These are phyloP conservation scores for Drepana arcuata DNA, from an alignment of 1,140 invertebrate genomes.

Conservation along the genomic window DNA sequence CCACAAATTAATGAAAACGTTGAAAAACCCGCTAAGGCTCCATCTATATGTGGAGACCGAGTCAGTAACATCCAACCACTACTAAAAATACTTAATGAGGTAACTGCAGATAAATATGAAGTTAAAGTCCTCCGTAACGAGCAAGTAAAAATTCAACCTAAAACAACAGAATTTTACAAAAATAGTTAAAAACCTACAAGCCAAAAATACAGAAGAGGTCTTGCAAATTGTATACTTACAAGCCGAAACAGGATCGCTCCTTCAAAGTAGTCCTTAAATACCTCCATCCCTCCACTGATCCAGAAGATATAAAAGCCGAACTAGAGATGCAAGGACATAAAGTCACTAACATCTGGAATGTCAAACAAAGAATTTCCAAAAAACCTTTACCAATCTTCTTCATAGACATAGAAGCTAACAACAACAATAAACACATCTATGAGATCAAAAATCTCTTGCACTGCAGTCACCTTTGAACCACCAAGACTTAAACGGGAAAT, in stretches of 20 bases:
- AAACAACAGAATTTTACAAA: neutral
- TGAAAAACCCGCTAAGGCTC: conserved; percentile 2
- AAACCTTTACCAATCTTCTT: conserved; percentile 13
- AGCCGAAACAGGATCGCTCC: conserved; percentile 12
- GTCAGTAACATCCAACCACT: conserved; percentile 7
- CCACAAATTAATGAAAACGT: no score
- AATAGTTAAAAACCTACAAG: neutral
- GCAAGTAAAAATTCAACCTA: conserved; percentile 5
- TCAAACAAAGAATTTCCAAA: conserved; percentile 17
- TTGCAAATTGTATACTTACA: conserved; percentile 8
- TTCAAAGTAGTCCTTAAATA: conserved; percentile 22
- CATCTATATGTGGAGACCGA: conserved; percentile 4
- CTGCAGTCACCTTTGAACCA: conserved; percentile 21
- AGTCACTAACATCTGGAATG: conserved; percentile 16
- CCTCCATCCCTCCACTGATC: conserved; percentile 15
- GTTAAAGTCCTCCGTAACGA: conserved; percentile 6
- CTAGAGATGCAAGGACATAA: conserved; percentile 7
- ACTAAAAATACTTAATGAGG: conserved; percentile 4
- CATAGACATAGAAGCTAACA: conserved; percentile 12
- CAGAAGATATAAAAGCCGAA: conserved; percentile 9
- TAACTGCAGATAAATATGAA: conserved; percentile 5
- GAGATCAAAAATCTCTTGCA: conserved; percentile 13
- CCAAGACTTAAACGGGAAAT: conserved; percentile 21
- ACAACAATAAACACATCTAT: conserved; percentile 20
- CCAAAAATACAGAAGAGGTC: neutral